Evolutionary conservation across 2,888 invertebrate species (phyloP), one percentile per base, ranked within the genome.

Genomic region (Athalia circularis): DNA sequence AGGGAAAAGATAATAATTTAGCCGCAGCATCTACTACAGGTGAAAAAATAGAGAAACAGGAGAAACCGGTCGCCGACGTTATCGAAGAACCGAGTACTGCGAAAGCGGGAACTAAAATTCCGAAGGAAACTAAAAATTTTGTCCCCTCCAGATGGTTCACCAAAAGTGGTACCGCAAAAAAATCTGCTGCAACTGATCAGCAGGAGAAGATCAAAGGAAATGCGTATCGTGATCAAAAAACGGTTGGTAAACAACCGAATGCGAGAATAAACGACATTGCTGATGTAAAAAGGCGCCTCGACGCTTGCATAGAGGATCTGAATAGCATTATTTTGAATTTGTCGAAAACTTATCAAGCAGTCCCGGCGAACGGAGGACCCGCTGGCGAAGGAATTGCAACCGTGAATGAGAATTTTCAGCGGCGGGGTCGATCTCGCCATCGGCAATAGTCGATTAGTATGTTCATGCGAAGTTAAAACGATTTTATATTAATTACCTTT

Each of bases 271-370:
- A 59, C 9, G 72, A 59, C 6, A 57, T 72, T 48, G 79, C 77
- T 48, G 45, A 45, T 5, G 77, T 82, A 8, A 80, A 81, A 65
- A 80, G 65, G 67, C 81, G 80, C 6, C 79, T 83, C 62, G 80
- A 79, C 59, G 50, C 80, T 11, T 83, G 83, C 74, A 77, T 81
- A 13, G 59, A 48, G 5, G 82, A 83, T 75, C 54, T 86, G 45
- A 85, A 85, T 29, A 81, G 61, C 47, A 83, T 86, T 72, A 81
- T 86, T 72, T 59, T 59, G 0, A 57, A 72, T 72, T 72, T 72
- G 59, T 72, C 72, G 9, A 9, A 57, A 72, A 13, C 45, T 45
- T 59, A 15, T 47, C 9, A 59, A 47, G 15, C 45, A 72, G 47
- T 59, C 8, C 59, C 45, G 8, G 11, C 57, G 3, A 4, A n/a